A percentile compares a stretch with the other conserved stretches of the same genome.
Conservation (phyloP, 2,888 invertebrate genomes). For the Volucella inflata region DNA sequence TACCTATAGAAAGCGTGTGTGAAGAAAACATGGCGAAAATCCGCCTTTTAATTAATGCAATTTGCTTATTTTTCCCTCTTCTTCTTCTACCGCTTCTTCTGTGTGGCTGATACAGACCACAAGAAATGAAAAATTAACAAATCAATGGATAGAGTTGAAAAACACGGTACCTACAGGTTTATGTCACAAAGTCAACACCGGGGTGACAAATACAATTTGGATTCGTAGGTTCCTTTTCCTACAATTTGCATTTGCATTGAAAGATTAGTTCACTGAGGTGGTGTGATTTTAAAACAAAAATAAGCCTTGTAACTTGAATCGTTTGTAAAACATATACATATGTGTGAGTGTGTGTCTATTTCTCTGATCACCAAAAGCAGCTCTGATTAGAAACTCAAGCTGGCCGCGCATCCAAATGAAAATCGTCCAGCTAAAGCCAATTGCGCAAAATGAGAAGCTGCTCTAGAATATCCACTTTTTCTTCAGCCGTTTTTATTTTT, state of each 20-base stretch:
- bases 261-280: too few species aligned
- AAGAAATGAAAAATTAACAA: conserved; percentile 4
- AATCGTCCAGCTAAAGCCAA: too few species aligned
- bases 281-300: too few species aligned
- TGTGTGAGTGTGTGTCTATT: too few species aligned
- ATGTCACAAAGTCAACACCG: not conserved
- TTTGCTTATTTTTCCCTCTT: not conserved
- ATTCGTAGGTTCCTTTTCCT: too few species aligned
- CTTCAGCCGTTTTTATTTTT: not conserved
- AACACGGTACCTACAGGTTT: conserved; percentile 16
- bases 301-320: too few species aligned
- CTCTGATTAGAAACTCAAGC: too few species aligned
- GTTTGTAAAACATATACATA: too few species aligned
- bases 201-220: too few species aligned
- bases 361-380: too few species aligned
- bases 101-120: conserved; percentile 24
- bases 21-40: conserved; percentile 28
- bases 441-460: not conserved
- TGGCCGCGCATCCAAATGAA: too few species aligned
- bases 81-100: not conserved
- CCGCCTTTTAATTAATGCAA: conserved; percentile 50
- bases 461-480: not conserved
- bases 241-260: too few species aligned
- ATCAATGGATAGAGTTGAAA: conserved; percentile 12
- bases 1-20: conserved; percentile 4